Evolutionary conservation across 2,888 invertebrate species (phyloP).

Genomic region (Ichneumoninae sp.): DNA sequence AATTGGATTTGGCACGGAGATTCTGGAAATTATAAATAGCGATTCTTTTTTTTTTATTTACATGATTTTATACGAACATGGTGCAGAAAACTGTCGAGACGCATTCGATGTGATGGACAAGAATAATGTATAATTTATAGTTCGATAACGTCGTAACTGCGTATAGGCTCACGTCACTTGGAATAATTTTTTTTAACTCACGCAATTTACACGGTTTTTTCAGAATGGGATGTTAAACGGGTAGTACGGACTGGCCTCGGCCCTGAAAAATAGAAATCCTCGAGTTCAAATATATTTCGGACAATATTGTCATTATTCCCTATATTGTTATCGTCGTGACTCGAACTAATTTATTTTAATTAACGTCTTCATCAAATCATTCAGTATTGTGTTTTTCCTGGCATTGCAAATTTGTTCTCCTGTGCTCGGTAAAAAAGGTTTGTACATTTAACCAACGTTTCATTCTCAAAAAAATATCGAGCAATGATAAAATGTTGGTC

Average conservation of each 20-base stretch:
- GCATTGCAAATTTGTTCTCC: no score
- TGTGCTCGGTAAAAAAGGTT: no score
- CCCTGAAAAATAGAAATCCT: constrained; percentile 80
- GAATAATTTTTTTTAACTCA: constrained; percentile 29
- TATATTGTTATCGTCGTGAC: no score
- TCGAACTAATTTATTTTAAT: no score
- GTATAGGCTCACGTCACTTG: constrained; percentile 36
- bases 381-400: no score
- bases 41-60: background rate
- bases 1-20: background rate
- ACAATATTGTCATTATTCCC: background rate
- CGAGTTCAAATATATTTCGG: background rate
- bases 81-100: constrained; percentile 42
- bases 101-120: constrained; percentile 28
- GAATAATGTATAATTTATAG: constrained; percentile 17
- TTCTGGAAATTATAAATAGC: background rate
- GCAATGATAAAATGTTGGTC: no score
- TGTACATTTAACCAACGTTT: no score
- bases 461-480: no score
- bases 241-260: constrained; percentile 85
- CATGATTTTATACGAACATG: constrained; percentile 22
- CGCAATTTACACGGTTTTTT: constrained; percentile 65
- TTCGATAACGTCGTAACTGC: constrained; percentile 1
- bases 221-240: constrained; percentile 85
- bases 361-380: no score